These are phyloP conservation scores for Laterallus jamaicensis DNA, from an alignment of 2,113 vertebrate genomes.

Conservation along the genomic window DNA sequence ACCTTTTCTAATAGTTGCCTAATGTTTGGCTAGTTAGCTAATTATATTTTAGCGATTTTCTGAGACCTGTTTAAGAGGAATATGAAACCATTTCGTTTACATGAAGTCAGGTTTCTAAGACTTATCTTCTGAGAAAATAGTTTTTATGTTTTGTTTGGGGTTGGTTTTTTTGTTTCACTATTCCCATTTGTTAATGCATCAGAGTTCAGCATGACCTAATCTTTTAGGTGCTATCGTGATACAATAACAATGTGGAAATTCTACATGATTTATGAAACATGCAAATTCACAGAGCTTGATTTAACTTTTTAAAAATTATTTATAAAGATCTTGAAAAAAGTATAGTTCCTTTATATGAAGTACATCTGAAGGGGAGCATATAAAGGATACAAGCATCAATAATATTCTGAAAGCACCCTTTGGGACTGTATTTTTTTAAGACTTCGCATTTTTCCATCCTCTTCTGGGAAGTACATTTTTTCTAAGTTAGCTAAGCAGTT, in stretches of 20 bases:
- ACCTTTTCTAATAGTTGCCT: not conserved
- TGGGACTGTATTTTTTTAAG: not conserved
- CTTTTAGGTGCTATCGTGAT: not conserved
- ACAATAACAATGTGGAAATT: not conserved
- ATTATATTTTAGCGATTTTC: not conserved
- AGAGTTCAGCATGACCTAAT: not conserved
- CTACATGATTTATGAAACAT: not conserved
- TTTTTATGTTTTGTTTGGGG: not conserved
- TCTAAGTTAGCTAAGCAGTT: not conserved
- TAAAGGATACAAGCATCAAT: not conserved
- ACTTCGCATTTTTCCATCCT: not conserved
- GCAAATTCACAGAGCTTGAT: not conserved
- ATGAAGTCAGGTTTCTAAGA: not conserved
- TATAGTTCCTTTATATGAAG: not conserved
- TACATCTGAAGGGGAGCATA: not conserved
- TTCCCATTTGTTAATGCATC: not conserved
- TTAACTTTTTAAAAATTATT: not conserved
- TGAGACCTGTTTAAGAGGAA: not conserved
- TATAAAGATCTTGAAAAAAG: not conserved
- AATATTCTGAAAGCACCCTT: not conserved
- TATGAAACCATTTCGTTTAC: not conserved
- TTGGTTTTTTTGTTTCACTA: not conserved
- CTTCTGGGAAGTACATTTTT: not conserved
- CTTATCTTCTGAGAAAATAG: not conserved
- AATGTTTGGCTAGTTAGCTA: not conserved